Conservation (phyloP, 2,113 vertebrate genomes). For the Paradisaea rubra region DNA sequence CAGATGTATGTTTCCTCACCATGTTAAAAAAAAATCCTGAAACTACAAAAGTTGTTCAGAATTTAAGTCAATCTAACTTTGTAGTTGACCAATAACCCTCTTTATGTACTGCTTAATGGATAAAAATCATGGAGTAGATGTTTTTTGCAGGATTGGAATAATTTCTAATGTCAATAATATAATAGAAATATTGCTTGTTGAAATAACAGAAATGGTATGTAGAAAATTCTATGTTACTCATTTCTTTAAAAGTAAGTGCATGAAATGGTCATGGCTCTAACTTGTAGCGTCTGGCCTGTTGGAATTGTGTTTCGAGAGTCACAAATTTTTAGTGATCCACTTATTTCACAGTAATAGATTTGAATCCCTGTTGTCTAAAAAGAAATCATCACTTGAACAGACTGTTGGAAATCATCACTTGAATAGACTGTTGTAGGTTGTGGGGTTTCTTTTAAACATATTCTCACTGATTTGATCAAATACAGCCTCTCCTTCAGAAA, state of each 20-base stretch:
- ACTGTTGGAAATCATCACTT: background rate
- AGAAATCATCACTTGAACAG: background rate
- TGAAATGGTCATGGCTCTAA: background rate
- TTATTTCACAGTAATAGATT: background rate
- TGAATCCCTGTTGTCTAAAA: background rate
- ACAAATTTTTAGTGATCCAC: background rate
- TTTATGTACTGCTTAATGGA: background rate
- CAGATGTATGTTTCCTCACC: background rate
- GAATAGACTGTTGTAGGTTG: background rate
- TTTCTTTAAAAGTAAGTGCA: background rate
- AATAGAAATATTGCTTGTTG: background rate
- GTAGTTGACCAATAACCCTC: constrained; percentile 5
- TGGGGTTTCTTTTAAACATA: background rate
- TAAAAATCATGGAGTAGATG: constrained; percentile 20
- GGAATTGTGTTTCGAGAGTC: background rate
- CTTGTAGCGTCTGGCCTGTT: background rate
- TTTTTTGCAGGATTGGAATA: background rate
- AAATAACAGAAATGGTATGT: background rate
- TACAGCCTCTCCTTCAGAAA: background rate
- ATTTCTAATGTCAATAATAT: background rate
- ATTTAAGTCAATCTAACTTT: constrained; percentile 2
- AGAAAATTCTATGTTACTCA: background rate
- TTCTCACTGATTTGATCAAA: background rate
- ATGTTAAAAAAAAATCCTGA: background rate
- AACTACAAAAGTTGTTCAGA: background rate